Conservation (phyloP, 2,113 vertebrate species). For the Saimiri boliviensis region DNA sequence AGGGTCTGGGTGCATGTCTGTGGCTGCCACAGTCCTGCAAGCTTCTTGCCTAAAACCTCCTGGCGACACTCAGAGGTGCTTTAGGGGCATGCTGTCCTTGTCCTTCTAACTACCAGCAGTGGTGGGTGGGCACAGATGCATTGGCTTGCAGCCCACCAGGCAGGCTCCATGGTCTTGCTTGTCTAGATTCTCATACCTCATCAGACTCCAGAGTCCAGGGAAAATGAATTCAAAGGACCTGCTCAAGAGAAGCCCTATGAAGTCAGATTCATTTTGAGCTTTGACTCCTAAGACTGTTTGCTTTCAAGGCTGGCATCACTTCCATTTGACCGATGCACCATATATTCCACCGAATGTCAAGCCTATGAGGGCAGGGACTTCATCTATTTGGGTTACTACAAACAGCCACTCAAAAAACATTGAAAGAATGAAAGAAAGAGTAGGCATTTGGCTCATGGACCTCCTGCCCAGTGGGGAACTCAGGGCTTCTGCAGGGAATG, state of each 20-base stretch:
- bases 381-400: not conserved
- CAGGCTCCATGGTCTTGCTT: not conserved
- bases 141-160: not conserved
- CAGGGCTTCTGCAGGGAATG: not conserved
- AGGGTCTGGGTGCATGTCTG: not conserved
- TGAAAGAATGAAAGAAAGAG: not conserved
- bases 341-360: not conserved
- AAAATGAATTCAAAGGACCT: not conserved
- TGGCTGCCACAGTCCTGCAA: rapidly evolving
- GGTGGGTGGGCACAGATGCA: not conserved
- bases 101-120: not conserved
- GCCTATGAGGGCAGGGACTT: not conserved
- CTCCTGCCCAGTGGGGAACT: not conserved
- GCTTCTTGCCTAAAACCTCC: not conserved
- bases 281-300: not conserved
- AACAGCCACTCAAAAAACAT: not conserved
- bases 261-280: not conserved
- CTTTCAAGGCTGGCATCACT: not conserved
- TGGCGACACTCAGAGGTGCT: not conserved
- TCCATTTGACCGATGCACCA: not conserved
- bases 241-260: not conserved
- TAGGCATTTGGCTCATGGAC: not conserved
- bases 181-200: not conserved
- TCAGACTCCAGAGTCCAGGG: not conserved
- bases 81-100: not conserved